Percentiles rank a stretch among this genome's conserved stretches.
Conservation (phyloP, 2,888 invertebrate genomes). For the Timandra comae region DNA sequence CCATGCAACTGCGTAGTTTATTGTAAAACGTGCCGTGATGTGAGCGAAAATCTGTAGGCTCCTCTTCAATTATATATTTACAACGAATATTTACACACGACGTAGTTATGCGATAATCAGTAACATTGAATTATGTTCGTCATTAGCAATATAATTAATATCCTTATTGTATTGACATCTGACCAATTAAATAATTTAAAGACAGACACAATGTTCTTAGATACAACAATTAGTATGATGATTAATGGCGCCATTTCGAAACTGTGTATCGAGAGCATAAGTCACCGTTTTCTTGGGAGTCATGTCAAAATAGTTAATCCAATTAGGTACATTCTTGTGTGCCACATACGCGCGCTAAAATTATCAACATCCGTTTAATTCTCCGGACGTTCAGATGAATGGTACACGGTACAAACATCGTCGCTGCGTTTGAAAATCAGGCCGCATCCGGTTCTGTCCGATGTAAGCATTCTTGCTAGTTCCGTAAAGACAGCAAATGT, state of each 20-base stretch:
- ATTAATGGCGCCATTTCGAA: no score
- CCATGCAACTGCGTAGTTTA: slow-evolving; percentile 63
- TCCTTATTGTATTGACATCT: no score
- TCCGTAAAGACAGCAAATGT: slow-evolving; percentile 30
- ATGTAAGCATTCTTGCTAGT: slow-evolving; percentile 47
- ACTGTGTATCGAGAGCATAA: no score
- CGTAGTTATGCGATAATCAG: no score
- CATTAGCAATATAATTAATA: neutral
- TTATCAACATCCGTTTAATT: slow-evolving; percentile 50
- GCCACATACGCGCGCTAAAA: slow-evolving; percentile 43
- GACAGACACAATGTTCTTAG: no score
- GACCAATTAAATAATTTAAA: no score
- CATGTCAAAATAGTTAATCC: slow-evolving; percentile 28
- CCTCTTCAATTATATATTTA: slow-evolving; percentile 8
- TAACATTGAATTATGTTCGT: no score
- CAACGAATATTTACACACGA: slow-evolving; percentile 11
- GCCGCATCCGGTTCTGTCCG: slow-evolving; percentile 59
- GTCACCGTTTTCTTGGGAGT: slow-evolving; percentile 13
- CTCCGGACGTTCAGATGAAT: slow-evolving; percentile 44
- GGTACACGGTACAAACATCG: slow-evolving; percentile 37
- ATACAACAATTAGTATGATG: no score
- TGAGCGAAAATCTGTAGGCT: slow-evolving; percentile 28
- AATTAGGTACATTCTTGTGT: slow-evolving; percentile 31
- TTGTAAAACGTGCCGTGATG: slow-evolving; percentile 37
- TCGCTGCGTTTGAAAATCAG: slow-evolving; percentile 57